Percentiles rank a stretch among this genome's conserved stretches.
Evolutionary conservation across 2,888 invertebrate genomes (phyloP).

Genomic region (Troides helena): DNA sequence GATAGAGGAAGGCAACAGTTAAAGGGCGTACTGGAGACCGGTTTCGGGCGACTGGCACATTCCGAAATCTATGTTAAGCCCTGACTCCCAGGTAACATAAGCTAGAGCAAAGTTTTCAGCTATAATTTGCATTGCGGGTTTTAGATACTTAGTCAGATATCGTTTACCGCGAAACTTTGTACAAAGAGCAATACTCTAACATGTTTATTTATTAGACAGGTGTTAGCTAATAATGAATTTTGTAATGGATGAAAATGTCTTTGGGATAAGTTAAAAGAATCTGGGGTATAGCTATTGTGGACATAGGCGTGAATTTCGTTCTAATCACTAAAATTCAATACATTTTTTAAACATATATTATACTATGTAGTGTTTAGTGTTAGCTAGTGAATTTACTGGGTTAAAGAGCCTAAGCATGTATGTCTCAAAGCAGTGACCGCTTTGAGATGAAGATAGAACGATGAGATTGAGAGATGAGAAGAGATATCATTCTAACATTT

Average conservation of each 20-base stretch:
- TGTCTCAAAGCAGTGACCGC: too few species aligned
- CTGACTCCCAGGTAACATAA: not conserved
- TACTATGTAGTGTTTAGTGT: too few species aligned
- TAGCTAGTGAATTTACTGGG: too few species aligned
- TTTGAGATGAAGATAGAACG: too few species aligned
- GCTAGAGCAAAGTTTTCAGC: slow-evolving; percentile 31
- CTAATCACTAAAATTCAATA: too few species aligned
- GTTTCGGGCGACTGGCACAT: slow-evolving; percentile 43
- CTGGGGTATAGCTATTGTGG: not conserved
- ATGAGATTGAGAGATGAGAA: too few species aligned
- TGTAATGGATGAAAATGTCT: not conserved
- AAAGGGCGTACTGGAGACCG: slow-evolving; percentile 37
- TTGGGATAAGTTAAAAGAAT: slow-evolving; percentile 1
- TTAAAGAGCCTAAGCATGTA: too few species aligned
- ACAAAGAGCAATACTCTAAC: slow-evolving; percentile 21
- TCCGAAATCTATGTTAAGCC: slow-evolving; percentile 32
- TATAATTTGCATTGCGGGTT: slow-evolving; percentile 34
- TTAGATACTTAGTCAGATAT: slow-evolving; percentile 21
- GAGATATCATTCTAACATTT: too few species aligned
- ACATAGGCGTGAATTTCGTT: too few species aligned
- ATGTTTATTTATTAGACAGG: slow-evolving; percentile 20
- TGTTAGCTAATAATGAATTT: slow-evolving; percentile 13
- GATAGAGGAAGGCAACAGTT: slow-evolving; percentile 13
- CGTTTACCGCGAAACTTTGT: slow-evolving; percentile 14
- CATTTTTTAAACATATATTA: not conserved